Percentiles rank a stretch among this genome's conserved stretches.
phyloP scores from a whole-genome alignment of 2,888 invertebrate species.

The Hypselothyrea guttata region DNA sequence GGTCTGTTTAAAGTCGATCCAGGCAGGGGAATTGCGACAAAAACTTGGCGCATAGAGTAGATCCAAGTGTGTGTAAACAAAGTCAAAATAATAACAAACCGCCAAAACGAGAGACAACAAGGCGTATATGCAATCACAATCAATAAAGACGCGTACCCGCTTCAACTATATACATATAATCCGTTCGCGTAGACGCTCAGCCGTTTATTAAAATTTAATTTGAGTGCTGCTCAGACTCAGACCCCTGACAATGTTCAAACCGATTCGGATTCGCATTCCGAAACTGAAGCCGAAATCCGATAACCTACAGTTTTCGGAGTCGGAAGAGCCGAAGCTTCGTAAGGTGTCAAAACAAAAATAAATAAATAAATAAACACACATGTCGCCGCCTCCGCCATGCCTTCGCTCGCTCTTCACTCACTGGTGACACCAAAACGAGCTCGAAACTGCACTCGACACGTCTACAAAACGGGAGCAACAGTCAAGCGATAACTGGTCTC shows the following conservation, averaged over 20 bases:
- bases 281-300: conserved; percentile 23
- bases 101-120: conserved; percentile 35
- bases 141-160: conserved; percentile 12
- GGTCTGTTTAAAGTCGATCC: conserved; percentile 22
- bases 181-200: conserved; percentile 70
- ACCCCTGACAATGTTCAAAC: conserved; percentile 3
- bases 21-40: conserved; percentile 2
- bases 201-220: conserved; percentile 69
- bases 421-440: conserved; percentile 64
- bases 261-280: conserved; percentile 29
- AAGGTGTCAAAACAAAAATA: conserved; percentile 56
- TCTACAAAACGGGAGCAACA: conserved; percentile 58
- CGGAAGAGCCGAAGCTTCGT: conserved; percentile 63
- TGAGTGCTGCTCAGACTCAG: conserved; percentile 56
- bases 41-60: background rate
- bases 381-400: too few species aligned
- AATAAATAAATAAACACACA: conserved; percentile 3
- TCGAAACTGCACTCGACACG: conserved; percentile 66
- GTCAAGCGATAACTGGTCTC: conserved; percentile 33
- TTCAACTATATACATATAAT: conserved; percentile 16
- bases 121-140: conserved; percentile 60
- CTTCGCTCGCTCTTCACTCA: too few species aligned
- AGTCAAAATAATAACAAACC: conserved; percentile 6
- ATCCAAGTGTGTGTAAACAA: too few species aligned
- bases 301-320: conserved; percentile 23